Percentiles rank a stretch among this genome's conserved stretches.
Evolutionary conservation across 2,113 vertebrate species (phyloP).

Genomic region (Opisthocomus hoazin): DNA sequence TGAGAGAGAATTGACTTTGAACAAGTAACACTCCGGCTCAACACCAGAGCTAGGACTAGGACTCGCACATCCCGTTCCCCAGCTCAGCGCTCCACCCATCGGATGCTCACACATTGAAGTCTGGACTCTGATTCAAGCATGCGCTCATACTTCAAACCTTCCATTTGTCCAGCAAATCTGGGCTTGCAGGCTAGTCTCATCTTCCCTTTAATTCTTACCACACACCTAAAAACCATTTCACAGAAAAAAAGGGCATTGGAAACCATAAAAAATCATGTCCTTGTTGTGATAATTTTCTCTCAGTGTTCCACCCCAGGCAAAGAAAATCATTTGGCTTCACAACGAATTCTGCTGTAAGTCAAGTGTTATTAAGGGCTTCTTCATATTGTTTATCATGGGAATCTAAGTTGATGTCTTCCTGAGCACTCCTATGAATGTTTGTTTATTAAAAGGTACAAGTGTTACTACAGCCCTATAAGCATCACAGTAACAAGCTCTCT

Average conservation of each 20-base stretch:
- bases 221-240: neutral
- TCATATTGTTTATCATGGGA: neutral
- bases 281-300: neutral
- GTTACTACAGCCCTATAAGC: neutral
- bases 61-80: fast-evolving
- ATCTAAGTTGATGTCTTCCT: neutral
- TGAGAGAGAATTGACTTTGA: neutral
- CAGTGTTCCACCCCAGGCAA: neutral
- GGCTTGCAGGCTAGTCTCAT: neutral
- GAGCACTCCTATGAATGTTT: neutral
- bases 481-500: neutral
- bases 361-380: neutral
- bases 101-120: neutral
- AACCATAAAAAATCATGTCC: neutral
- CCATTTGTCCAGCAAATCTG: neutral
- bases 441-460: conserved; percentile 49
- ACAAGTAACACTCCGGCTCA: neutral
- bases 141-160: neutral
- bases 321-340: conserved; percentile 22
- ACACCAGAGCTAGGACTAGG: too few relatives aligned
- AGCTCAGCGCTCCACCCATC: fast-evolving
- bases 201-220: neutral
- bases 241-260: neutral
- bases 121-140: neutral
- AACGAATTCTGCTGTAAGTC: neutral